Conservation (phyloP, 2,113 vertebrate species). For the Sylvicapra grimmia region DNA sequence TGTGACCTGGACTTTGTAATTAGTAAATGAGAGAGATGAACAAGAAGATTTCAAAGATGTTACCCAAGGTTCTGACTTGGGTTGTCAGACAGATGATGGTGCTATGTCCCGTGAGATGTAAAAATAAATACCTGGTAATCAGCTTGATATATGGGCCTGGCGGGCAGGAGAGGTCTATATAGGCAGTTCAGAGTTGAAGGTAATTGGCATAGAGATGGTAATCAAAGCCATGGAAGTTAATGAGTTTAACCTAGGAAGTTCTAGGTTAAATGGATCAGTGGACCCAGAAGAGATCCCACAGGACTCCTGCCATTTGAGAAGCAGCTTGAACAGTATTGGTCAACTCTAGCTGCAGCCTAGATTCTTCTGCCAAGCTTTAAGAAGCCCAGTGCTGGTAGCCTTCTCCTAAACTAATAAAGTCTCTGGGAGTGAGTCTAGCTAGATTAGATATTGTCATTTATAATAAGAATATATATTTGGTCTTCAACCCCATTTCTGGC, state of each 20-base stretch:
- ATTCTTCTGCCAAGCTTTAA: not conserved
- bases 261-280: not conserved
- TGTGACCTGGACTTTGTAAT: not conserved
- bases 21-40: not conserved
- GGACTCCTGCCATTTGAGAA: not conserved
- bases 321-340: not conserved
- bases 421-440: not conserved
- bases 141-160: not conserved
- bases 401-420: not conserved
- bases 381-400: not conserved
- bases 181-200: not conserved
- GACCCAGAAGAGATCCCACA: not conserved
- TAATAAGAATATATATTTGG: not conserved
- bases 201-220: not conserved
- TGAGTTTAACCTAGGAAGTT: not conserved
- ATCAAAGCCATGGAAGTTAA: not conserved
- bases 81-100: not conserved
- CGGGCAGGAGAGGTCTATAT: not conserved
- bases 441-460: not conserved
- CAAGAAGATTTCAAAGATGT: not conserved
- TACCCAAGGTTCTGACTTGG: not conserved
- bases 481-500: not conserved
- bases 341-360: not conserved
- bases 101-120: not conserved
- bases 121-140: not conserved